A percentile compares a stretch with the other conserved stretches of the same genome.
Evolutionary conservation across 2,888 invertebrate species (phyloP).

Genomic region (Peribatodes rhomboidaria): DNA sequence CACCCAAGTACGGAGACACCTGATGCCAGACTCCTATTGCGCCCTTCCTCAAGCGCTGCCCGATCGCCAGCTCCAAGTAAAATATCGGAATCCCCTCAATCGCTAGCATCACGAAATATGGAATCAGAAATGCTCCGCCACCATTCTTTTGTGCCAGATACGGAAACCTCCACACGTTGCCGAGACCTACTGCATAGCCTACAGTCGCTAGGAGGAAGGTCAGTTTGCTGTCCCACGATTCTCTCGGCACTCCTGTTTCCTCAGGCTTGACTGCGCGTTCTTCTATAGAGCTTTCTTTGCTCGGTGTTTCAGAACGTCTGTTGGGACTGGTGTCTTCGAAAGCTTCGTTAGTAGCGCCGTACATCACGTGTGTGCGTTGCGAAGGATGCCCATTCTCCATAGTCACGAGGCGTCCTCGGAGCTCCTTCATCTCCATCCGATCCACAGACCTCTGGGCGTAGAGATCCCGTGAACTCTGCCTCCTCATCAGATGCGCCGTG

Average conservation of each 20-base stretch:
- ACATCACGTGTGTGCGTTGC: constrained; percentile 86
- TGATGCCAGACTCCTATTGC: constrained; percentile 98
- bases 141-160: constrained; percentile 98
- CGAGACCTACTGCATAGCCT: constrained; percentile 97
- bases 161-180: constrained; percentile 98
- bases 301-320: constrained; percentile 77
- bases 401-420: constrained; percentile 92
- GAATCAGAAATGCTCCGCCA: constrained; percentile 98
- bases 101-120: constrained; percentile 97
- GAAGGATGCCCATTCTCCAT: constrained; percentile 89
- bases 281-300: constrained; percentile 89
- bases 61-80: constrained; percentile 97
- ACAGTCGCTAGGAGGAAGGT: constrained; percentile 97
- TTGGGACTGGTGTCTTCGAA: constrained; percentile 87
- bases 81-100: constrained; percentile 98
- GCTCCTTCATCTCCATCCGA: constrained; percentile 94
- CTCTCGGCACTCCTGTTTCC: constrained; percentile 91
- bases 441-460: constrained; percentile 93
- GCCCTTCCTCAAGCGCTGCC: constrained; percentile 96
- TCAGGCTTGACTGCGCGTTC: constrained; percentile 89
- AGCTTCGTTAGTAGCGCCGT: constrained; percentile 95
- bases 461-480: constrained; percentile 95
- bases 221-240: constrained; percentile 97
- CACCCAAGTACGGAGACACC: constrained; percentile 94
- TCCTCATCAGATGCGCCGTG: constrained; percentile 94